Base-by-base conservation (phyloP, 2,113 vertebrate species). In the Cygnus atratus region DNA sequence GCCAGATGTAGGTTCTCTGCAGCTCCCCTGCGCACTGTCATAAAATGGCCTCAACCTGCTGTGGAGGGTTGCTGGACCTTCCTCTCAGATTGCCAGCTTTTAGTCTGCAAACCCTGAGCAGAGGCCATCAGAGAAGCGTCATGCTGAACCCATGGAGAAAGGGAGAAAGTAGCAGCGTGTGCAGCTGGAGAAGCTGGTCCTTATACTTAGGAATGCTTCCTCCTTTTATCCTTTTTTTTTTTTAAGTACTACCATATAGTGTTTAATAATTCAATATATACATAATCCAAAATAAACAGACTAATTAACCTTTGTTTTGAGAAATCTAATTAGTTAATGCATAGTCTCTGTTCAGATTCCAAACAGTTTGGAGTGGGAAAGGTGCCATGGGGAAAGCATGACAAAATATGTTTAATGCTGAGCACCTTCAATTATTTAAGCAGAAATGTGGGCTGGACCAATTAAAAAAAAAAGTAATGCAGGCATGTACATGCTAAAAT, bases 271-370 rank as follows among this genome's bases (percentile, higher is more conserved):
- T 95, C 84, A 81, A 84, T 78, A 59, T 88, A 58, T 46, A 77
- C 59, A 92, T 79, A 87, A 90, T 93, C 92, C 92, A 92, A 96
- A 96, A 95, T 79, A 97, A 96, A 93, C 93, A 96, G 41, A 24
- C 91, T 97, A 96, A 97, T 96, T 97, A 95, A 96, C 93, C 89
- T 96, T 94, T 96, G 95, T 96, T 97, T 96, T 88, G 92, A 94
- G 74, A 95, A 96, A 92, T 86, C 73, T 96, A 95, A 92, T 97
- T 96, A 94, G 90, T 92, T 96, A 92, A 96, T 93, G 78, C 93
- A 73, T 88, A 95, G 52, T 84, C 44, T 96, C 80, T 94, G 66
- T 90, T 96, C 62, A 4, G 85, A 73, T 96, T 94, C 95, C 87
- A 95, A 91, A 88, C 84, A 84, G 87, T 96, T 96, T 94, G 66